Conservation (phyloP, 2,888 invertebrate genomes). For the Polymixis flavicincta region DNA sequence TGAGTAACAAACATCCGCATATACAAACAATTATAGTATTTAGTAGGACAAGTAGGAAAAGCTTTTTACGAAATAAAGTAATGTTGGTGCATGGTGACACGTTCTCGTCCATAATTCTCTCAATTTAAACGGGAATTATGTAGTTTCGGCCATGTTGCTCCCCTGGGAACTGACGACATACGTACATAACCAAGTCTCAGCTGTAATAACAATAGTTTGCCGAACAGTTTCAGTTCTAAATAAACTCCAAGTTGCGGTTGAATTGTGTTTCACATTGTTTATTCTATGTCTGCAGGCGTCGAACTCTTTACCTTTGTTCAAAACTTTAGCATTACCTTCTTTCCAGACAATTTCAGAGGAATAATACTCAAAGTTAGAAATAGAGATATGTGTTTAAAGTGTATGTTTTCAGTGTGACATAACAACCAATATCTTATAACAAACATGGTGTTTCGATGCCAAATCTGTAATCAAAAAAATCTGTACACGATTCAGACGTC, state of each 20-base stretch:
- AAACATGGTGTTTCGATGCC: not conserved
- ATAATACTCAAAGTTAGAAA: constrained; percentile 52
- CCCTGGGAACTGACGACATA: not conserved
- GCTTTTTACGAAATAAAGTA: not conserved
- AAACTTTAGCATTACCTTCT: constrained; percentile 72
- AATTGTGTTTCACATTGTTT: constrained; percentile 71
- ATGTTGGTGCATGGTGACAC: no score
- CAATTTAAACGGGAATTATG: not conserved
- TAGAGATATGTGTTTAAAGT: constrained; percentile 40
- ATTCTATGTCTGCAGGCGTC: constrained; percentile 73
- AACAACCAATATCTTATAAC: not conserved
- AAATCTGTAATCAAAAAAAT: not conserved
- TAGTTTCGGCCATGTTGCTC: not conserved
- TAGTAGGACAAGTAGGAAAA: no score
- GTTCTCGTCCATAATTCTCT: not conserved
- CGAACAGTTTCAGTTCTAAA: constrained; percentile 59
- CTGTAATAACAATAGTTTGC: constrained; percentile 52
- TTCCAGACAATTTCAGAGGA: constrained; percentile 69
- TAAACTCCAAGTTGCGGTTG: constrained; percentile 62
- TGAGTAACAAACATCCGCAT: no score
- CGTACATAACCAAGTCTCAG: constrained; percentile 40
- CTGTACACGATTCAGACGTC: no score
- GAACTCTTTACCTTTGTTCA: constrained; percentile 73
- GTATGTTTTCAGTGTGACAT: constrained; percentile 5
- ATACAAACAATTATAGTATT: no score